Evolutionary conservation across 2,888 invertebrate species (phyloP), one percentile per base, ranked within the genome.

Genomic region (Leucophenga maculata): DNA sequence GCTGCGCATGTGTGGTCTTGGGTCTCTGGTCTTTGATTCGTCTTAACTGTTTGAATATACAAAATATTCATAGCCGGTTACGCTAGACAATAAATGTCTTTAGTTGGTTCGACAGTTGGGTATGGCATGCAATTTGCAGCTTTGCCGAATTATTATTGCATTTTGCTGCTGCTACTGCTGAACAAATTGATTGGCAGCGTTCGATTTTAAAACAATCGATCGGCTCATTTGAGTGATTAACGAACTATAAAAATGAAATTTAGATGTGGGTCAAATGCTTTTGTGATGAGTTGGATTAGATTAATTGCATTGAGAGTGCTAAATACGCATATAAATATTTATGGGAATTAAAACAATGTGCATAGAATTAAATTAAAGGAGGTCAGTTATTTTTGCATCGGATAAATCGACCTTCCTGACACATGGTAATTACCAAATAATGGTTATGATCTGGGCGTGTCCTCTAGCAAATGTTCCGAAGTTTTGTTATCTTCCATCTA

Each of bases 1-100:
- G 32, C 11, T 16, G 66, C 31, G 57, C 22, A 31, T 68, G 68
- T 68, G 68, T 68, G 68, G 68, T 68, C 68, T 52, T n/a, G 1
- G 50, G 6, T 50, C 50, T 1, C 14, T 50, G n/a, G n/a, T 1
- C 18, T 13, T 44, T 22, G 11, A 3, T 18, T 62, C 14, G 46
- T 4, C 14, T 8, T 13, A 32, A 59, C 31, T n/a, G 39, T 22
- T 32, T 11, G 16, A 59, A 18, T 60, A 18, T 1, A 52, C 6
- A 32, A 39, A 16, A 14, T 39, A 60, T 60, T 16, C 20, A 8
- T 39, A 39, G 22, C 60, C 16, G 39, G 60, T 60, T 60, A 44
- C 8, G 39, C n/a, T 26, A 64, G 22, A 20, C 22, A 20, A 52
- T 65, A 65, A 52, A 22, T 64, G 6, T 64, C 26, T 64, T 64